A percentile compares a stretch with the other conserved stretches of the same genome.
phyloP scores from a whole-genome alignment of 1,140 invertebrate species.

The Drosophila auraria region DNA sequence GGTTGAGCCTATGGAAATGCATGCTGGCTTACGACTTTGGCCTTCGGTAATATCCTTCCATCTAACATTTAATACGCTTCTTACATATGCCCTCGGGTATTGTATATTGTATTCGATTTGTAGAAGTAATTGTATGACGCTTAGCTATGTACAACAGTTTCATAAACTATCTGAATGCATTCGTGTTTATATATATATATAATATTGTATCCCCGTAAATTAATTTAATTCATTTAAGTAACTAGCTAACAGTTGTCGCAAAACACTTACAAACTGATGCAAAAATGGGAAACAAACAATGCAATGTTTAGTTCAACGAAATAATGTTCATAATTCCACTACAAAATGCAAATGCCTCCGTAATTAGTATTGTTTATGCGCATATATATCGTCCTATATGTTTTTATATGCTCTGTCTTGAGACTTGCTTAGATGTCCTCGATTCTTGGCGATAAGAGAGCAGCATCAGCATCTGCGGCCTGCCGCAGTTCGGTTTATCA shows the following conservation, averaged over 20 bases:
- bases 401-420: constrained; percentile 32
- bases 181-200: constrained; percentile 2
- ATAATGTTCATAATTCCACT: constrained; percentile 66
- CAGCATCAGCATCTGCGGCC: constrained; percentile 58
- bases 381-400: constrained; percentile 42
- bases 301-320: constrained; percentile 50
- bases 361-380: constrained; percentile 26
- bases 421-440: constrained; percentile 10
- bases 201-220: constrained; percentile 51
- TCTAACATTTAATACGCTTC: constrained; percentile 60
- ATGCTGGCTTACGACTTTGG: constrained; percentile 81
- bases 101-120: constrained; percentile 43
- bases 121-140: constrained; percentile 54
- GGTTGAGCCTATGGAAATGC: constrained; percentile 71
- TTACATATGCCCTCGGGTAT: constrained; percentile 39
- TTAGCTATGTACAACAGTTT: constrained; percentile 82
- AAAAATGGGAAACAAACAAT: constrained; percentile 72
- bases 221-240: constrained; percentile 77
- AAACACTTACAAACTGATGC: constrained; percentile 70
- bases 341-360: constrained; percentile 49
- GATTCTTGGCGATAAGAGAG: constrained; percentile 43
- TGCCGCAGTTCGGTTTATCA: constrained; percentile 58
- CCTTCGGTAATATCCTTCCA: constrained; percentile 57
- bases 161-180: constrained; percentile 75
- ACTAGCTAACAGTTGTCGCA: constrained; percentile 78